phyloP scores from a whole-genome alignment of 2,113 vertebrate species.

The Oreocharis arfaki region DNA sequence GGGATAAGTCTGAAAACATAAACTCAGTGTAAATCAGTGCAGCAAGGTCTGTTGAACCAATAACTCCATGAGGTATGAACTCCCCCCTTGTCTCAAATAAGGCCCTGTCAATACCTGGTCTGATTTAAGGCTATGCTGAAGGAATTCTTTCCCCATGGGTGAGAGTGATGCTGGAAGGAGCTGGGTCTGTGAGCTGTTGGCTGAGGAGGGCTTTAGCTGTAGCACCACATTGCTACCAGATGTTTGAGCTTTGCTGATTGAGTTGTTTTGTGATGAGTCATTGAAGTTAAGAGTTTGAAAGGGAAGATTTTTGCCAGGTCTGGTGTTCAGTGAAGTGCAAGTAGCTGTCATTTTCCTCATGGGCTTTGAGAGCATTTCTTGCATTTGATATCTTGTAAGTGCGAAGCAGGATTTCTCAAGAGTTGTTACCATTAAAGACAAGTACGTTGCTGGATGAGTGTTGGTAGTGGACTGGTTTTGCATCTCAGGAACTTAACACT shows the following conservation, averaged over 20 bases:
- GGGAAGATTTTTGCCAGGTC: slow-evolving; percentile 8
- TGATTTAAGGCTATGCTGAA: slow-evolving; percentile 12
- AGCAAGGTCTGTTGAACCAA: slow-evolving; percentile 14
- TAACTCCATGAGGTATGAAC: slow-evolving; percentile 21
- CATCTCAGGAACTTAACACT: not conserved
- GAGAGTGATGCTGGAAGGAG: not conserved
- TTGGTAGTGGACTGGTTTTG: not conserved
- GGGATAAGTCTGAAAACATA: slow-evolving; percentile 9
- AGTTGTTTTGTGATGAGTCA: slow-evolving; percentile 59
- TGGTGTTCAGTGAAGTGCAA: not conserved
- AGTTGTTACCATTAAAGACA: not conserved
- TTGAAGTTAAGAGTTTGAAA: slow-evolving; percentile 24
- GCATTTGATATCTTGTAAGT: not conserved
- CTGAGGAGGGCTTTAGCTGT: not conserved
- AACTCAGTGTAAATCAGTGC: slow-evolving; percentile 32
- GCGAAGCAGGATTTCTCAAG: slow-evolving; percentile 4
- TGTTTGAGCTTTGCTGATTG: slow-evolving; percentile 41
- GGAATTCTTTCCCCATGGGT: not conserved
- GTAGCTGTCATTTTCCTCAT: slow-evolving; percentile 13
- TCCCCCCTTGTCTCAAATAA: not conserved
- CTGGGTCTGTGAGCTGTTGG: not conserved
- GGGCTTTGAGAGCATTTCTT: slow-evolving; percentile 2
- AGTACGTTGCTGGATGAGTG: not conserved
- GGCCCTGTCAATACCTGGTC: slow-evolving; percentile 38
- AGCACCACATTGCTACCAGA: slow-evolving; percentile 46